Conservation (phyloP, 2,797 vertebrate genomes). For the Prionace glauca region DNA sequence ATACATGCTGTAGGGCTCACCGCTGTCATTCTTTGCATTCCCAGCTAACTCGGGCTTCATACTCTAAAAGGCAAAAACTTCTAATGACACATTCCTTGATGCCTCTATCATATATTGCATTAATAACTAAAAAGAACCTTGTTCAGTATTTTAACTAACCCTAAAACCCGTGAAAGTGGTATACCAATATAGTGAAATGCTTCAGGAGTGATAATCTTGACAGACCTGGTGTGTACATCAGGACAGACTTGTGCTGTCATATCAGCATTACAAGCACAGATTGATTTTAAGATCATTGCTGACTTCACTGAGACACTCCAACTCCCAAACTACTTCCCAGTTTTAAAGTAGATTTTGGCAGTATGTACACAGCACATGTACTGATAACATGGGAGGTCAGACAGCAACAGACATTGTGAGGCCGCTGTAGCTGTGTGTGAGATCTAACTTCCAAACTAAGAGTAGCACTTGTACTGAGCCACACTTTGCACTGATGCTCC, state of each 20-base stretch:
- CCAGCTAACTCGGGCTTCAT: background rate
- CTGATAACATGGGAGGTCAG: background rate
- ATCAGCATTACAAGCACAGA: background rate
- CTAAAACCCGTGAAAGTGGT: background rate
- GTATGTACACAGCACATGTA: background rate
- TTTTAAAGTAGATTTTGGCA: slow-evolving; percentile 4
- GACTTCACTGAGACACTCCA: background rate
- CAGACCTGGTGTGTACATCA: background rate
- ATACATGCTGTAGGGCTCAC: background rate
- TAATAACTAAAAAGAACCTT: background rate
- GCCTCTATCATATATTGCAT: background rate
- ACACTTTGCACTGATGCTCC: background rate
- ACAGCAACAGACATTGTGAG: background rate
- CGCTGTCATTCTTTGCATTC: background rate
- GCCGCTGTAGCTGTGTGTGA: background rate
- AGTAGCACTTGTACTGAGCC: background rate
- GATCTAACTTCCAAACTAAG: background rate
- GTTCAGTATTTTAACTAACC: background rate
- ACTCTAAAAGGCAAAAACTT: background rate
- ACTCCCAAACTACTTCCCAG: background rate
- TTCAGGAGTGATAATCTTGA: background rate
- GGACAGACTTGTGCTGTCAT: background rate
- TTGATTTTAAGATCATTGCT: background rate
- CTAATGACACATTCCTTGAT: background rate
- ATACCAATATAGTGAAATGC: background rate